A percentile compares a stretch with the other conserved stretches of the same genome.
These are phyloP conservation scores for Microhierax caerulescens DNA, from an alignment of 2,797 vertebrate genomes.

Conservation along the genomic window DNA sequence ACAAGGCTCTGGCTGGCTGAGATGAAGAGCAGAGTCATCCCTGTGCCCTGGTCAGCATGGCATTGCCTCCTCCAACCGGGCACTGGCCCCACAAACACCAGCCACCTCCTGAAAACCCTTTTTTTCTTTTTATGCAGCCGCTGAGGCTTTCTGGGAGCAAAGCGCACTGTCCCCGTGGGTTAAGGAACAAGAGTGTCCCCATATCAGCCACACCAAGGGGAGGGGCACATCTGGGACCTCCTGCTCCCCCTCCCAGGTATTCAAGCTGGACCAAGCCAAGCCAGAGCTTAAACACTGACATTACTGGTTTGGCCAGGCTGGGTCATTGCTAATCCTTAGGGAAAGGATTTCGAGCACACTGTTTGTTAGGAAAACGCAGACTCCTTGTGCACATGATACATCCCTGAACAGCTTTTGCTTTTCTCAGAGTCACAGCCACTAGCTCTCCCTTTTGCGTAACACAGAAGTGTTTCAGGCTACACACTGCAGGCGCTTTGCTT, in stretches of 20 bases:
- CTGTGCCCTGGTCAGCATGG: not conserved
- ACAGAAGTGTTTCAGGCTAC: not conserved
- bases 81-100: not conserved
- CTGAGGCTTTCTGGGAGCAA: not conserved
- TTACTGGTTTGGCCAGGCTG: not conserved
- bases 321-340: not conserved
- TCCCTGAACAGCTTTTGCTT: not conserved
- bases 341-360: not conserved
- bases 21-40: fast-evolving
- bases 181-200: not conserved
- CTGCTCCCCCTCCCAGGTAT: not conserved
- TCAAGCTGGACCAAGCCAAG: not conserved
- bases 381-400: not conserved
- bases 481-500: not conserved
- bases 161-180: fast-evolving
- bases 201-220: not conserved
- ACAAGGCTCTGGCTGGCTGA: not conserved
- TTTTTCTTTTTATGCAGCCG: fast-evolving
- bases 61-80: fast-evolving
- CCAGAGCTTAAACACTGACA: not conserved
- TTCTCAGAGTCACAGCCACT: not conserved
- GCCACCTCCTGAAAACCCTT: not conserved
- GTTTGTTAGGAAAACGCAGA: not conserved
- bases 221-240: fast-evolving
- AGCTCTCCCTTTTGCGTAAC: not conserved